Evolutionary conservation across 2,888 invertebrate species (phyloP).

Genomic region (Stenolophus ochropezus): DNA sequence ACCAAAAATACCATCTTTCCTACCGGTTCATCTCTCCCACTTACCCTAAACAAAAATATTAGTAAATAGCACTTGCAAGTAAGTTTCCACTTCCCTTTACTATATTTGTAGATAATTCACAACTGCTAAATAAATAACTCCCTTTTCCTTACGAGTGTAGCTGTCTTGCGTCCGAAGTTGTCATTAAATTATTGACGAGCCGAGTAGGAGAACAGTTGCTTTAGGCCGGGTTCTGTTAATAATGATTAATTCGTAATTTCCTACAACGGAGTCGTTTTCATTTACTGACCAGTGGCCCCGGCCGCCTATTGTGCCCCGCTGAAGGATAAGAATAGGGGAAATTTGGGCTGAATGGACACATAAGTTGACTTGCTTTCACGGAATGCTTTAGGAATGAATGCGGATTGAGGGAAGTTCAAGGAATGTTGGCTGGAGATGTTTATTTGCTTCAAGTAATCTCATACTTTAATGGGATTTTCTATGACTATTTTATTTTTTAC

Average conservation of each 20-base stretch:
- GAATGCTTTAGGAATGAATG: background rate
- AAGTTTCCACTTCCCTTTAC: background rate
- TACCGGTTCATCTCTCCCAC: no score
- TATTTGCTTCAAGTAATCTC: background rate
- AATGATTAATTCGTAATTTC: slow-evolving; percentile 46
- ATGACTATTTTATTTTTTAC: no score
- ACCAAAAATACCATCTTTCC: no score
- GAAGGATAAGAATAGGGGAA: slow-evolving; percentile 2
- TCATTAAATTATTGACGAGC: slow-evolving; percentile 46
- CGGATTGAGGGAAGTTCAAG: background rate
- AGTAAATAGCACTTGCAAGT: no score
- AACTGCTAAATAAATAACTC: background rate
- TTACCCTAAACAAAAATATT: no score
- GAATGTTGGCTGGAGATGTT: background rate
- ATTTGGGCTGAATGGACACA: background rate
- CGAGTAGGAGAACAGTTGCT: slow-evolving; percentile 33
- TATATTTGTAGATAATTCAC: background rate
- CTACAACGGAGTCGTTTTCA: slow-evolving; percentile 1
- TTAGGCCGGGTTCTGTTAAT: slow-evolving; percentile 33
- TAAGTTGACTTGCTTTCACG: background rate
- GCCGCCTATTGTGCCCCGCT: background rate
- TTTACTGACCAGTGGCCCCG: background rate
- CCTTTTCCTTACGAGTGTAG: background rate
- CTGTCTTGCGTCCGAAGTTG: background rate
- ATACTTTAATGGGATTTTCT: background rate